Conservation (phyloP, 1,140 invertebrate species). For the Stegodyphus mimosarum region DNA sequence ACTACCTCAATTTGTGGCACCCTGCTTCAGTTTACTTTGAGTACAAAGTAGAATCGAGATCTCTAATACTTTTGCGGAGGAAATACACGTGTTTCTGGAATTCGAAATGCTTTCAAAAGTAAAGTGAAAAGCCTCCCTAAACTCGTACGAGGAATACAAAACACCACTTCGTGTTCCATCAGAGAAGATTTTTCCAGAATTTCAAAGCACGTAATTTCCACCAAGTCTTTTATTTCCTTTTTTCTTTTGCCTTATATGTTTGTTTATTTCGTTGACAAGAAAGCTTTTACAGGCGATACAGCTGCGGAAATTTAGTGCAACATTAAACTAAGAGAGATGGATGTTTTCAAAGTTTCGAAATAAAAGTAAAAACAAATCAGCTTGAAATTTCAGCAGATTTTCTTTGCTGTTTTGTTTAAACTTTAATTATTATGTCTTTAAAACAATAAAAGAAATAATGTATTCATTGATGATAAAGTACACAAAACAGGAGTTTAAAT, state of each 20-base stretch:
- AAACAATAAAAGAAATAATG: no score
- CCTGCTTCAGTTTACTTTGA: slow-evolving; percentile 10
- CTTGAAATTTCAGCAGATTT: no score
- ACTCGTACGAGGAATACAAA: slow-evolving; percentile 52
- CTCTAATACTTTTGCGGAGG: slow-evolving; percentile 48
- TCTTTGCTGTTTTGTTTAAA: no score
- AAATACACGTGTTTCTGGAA: slow-evolving; percentile 59
- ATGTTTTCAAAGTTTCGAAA: no score
- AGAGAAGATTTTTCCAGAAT: slow-evolving; percentile 21
- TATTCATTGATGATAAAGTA: no score
- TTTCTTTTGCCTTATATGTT: neutral
- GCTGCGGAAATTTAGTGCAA: no score
- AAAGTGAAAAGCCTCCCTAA: slow-evolving; percentile 28
- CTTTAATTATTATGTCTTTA: no score
- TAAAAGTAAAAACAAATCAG: no score
- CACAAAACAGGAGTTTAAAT: no score
- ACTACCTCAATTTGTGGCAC: slow-evolving; percentile 54
- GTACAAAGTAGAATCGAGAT: slow-evolving; percentile 46
- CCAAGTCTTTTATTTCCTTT: neutral
- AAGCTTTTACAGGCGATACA: neutral
- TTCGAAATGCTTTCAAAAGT: slow-evolving; percentile 60
- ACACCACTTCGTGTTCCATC: slow-evolving; percentile 6
- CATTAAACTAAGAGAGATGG: no score
- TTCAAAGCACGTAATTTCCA: slow-evolving; percentile 57
- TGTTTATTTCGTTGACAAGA: neutral